Conservation (phyloP, 2,888 invertebrate species). For the Megastigmus dorsalis region DNA sequence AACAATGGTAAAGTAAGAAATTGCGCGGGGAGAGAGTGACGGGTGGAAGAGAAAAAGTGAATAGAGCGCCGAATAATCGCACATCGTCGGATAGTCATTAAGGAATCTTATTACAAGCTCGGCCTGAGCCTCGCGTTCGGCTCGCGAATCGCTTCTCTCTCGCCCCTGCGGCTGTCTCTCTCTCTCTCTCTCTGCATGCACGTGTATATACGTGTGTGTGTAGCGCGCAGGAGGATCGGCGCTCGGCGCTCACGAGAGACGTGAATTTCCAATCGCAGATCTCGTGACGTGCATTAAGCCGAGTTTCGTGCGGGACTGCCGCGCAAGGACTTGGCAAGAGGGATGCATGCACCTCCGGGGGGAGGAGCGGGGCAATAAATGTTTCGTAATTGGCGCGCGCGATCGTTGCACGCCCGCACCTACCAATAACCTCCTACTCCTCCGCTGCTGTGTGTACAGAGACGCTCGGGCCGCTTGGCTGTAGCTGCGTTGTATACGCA, state of each 20-base stretch:
- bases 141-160: too few relatives aligned
- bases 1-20: too few relatives aligned
- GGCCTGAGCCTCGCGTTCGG: background rate
- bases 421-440: too few relatives aligned
- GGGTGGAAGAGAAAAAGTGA: background rate
- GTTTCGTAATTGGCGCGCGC: conserved; percentile 60
- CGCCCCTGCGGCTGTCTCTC: conserved; percentile 15
- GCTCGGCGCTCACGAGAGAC: conserved; percentile 9
- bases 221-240: background rate
- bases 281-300: conserved; percentile 54
- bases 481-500: background rate
- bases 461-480: background rate
- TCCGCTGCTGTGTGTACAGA: too few relatives aligned
- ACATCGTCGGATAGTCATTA: conserved; percentile 34
- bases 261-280: conserved; percentile 54
- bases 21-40: background rate
- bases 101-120: conserved; percentile 44
- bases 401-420: too few relatives aligned
- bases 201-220: background rate
- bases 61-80: conserved; percentile 20
- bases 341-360: conserved; percentile 20
- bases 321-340: background rate
- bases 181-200: too few relatives aligned
- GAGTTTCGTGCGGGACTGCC: conserved; percentile 40
- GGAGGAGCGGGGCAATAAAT: conserved; percentile 54